phyloP scores from a whole-genome alignment of 2,797 vertebrate species.

The Echiichthys vipera region DNA sequence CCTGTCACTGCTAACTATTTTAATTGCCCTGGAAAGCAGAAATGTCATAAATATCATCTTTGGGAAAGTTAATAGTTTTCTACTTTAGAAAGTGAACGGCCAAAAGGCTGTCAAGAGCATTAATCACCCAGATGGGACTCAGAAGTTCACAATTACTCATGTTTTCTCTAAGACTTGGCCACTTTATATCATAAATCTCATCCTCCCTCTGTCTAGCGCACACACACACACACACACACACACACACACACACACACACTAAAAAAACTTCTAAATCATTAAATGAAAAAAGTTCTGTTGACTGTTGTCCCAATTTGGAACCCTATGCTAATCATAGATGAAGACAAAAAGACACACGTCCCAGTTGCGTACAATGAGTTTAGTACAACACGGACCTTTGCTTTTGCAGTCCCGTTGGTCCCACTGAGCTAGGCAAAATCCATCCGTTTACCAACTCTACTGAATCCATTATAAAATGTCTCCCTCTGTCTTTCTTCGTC shows the following conservation, averaged over 20 bases:
- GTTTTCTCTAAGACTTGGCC: constrained; percentile 9
- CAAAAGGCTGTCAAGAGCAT: constrained; percentile 48
- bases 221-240: neutral
- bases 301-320: constrained; percentile 36
- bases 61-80: constrained; percentile 37
- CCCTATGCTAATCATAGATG: constrained; percentile 14
- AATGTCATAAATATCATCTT: constrained; percentile 29
- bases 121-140: constrained; percentile 55
- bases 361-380: constrained; percentile 42
- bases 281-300: constrained; percentile 36
- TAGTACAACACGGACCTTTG: constrained; percentile 42
- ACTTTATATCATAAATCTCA: constrained; percentile 44
- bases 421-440: constrained; percentile 60
- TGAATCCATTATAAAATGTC: constrained; percentile 49
- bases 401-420: constrained; percentile 46
- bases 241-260: neutral
- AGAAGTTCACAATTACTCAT: constrained; percentile 54
- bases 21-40: constrained; percentile 31
- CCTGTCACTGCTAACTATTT: constrained; percentile 9
- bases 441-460: constrained; percentile 57
- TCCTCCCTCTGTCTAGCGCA: neutral
- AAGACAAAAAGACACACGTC: neutral
- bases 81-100: constrained; percentile 35
- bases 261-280: constrained; percentile 55
- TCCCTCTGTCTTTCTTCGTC: constrained; percentile 21